These are phyloP conservation scores for Apostichopus californicus DNA, from an alignment of 35 echinoderm and acorn worm genomes.

Conservation along the genomic window DNA sequence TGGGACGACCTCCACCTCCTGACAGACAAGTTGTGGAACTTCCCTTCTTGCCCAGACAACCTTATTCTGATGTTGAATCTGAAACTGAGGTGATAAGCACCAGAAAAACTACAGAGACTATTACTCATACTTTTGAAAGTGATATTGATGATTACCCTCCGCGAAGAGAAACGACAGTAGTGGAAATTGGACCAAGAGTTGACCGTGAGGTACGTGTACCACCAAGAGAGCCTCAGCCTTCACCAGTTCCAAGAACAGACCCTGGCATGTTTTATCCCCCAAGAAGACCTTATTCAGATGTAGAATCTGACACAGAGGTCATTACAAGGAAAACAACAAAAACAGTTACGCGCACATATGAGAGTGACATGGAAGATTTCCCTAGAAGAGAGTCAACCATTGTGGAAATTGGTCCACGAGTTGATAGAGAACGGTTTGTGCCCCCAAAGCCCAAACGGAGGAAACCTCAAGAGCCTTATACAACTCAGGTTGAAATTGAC, in stretches of 20 bases:
- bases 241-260: conserved; percentile 21
- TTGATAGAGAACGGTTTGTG: conserved; percentile 22
- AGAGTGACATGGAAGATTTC: conserved; percentile 56
- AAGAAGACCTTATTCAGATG: conserved; percentile 37
- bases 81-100: conserved; percentile 40
- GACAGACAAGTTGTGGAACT: conserved; percentile 3
- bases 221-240: conserved; percentile 30
- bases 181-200: conserved; percentile 49
- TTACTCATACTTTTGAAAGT: conserved; percentile 42
- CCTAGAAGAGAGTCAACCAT: conserved; percentile 51
- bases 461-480: conserved; percentile 46
- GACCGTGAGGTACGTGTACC: conserved; percentile 12
- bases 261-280: conserved; percentile 17
- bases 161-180: conserved; percentile 12
- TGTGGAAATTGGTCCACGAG: conserved; percentile 51
- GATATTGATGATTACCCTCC: conserved; percentile 48
- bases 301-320: conserved; percentile 55
- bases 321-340: conserved; percentile 41
- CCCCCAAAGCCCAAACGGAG: conserved; percentile 39
- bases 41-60: conserved; percentile 18
- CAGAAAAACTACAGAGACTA: conserved; percentile 53
- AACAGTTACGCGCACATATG: conserved; percentile 46
- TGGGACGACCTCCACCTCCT: conserved; percentile 17
- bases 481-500: conserved; percentile 49
- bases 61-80: conserved; percentile 59